These are phyloP conservation scores for Molorchus minor DNA, from an alignment of 2,888 invertebrate genomes.

Conservation along the genomic window DNA sequence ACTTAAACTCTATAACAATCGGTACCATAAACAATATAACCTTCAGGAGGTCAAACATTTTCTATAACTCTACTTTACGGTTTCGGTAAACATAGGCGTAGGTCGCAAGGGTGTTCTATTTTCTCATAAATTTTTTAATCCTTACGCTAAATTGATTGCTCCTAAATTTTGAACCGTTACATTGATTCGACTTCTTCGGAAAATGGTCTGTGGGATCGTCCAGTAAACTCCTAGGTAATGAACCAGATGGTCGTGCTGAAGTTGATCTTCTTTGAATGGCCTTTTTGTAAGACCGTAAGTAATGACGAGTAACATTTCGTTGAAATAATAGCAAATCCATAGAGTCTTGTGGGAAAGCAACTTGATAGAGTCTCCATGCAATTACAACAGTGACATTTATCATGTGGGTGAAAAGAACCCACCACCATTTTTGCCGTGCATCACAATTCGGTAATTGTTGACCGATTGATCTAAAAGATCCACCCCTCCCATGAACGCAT, in stretches of 20 bases:
- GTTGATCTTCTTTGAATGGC: slow-evolving; percentile 8
- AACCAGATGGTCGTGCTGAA: slow-evolving; percentile 1
- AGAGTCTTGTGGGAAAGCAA: not conserved
- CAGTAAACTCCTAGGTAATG: slow-evolving; percentile 4
- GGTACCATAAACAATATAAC: too few species aligned
- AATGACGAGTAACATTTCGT: not conserved
- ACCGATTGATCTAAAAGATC: slow-evolving; percentile 6
- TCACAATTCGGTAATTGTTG: not conserved
- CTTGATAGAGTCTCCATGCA: not conserved
- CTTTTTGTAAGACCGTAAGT: not conserved
- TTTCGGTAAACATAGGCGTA: too few species aligned
- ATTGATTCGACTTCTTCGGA: not conserved
- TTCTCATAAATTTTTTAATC: too few species aligned
- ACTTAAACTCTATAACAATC: too few species aligned
- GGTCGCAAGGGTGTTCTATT: too few species aligned
- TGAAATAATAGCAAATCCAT: slow-evolving; percentile 2
- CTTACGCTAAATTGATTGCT: too few species aligned
- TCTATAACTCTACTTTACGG: too few species aligned
- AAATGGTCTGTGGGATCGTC: not conserved
- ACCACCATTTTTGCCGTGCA: slow-evolving; percentile 2
- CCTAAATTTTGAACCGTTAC: too few species aligned
- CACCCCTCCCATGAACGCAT: not conserved
- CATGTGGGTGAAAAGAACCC: not conserved
- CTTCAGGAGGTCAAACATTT: too few species aligned
- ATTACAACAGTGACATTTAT: not conserved